Evolutionary conservation across 1,140 invertebrate genomes (phyloP).

Genomic region (Hormaphis cornu): DNA sequence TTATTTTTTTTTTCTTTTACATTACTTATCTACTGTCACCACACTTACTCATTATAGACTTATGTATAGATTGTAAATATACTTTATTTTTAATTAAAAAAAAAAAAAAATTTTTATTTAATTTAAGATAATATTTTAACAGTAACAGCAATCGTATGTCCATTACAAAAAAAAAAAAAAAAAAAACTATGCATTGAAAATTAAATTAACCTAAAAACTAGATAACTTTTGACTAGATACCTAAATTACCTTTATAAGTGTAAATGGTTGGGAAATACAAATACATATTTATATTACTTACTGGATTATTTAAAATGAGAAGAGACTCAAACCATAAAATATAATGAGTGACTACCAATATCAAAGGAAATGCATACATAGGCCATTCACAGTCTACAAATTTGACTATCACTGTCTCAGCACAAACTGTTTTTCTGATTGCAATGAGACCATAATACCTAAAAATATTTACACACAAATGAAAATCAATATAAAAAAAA

Average conservation of each 20-base stretch:
- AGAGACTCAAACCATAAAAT: slow-evolving; percentile 59
- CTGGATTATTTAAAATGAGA: slow-evolving; percentile 58
- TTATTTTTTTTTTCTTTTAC: no score
- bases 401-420: slow-evolving; percentile 44
- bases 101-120: no score
- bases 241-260: no score
- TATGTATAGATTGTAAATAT: no score
- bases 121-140: no score
- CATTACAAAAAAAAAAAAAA: background rate
- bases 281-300: slow-evolving; percentile 43
- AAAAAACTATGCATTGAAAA: background rate
- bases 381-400: slow-evolving; percentile 57
- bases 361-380: slow-evolving; percentile 61
- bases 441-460: slow-evolving; percentile 60
- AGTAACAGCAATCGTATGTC: no score
- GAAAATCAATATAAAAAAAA: background rate
- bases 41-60: no score
- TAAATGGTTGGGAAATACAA: no score
- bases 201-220: no score
- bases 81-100: no score
- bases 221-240: background rate
- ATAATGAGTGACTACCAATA: slow-evolving; percentile 65
- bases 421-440: slow-evolving; percentile 46
- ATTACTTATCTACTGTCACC: no score
- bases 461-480: slow-evolving; percentile 17